A percentile compares a stretch with the other conserved stretches of the same genome.
These are phyloP conservation scores for Dendrolimus pini DNA, from an alignment of 2,888 invertebrate species.

Conservation along the genomic window DNA sequence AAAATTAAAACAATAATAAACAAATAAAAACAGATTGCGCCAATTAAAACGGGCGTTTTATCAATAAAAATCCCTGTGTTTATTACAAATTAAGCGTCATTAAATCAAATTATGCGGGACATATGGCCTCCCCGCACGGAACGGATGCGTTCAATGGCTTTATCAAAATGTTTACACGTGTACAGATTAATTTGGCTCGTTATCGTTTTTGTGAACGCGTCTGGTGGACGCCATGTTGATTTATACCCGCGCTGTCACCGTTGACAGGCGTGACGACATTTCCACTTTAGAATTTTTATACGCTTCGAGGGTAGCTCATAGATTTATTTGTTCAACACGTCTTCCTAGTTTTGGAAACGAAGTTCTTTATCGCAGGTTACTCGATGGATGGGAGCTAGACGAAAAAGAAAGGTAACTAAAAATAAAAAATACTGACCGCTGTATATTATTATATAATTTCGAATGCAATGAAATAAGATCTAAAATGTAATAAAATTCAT, in stretches of 20 bases:
- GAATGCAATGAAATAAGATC: too few relatives aligned
- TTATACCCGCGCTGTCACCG: slow-evolving; percentile 47
- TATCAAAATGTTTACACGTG: slow-evolving; percentile 69
- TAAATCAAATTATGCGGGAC: slow-evolving; percentile 39
- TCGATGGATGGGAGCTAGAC: too few relatives aligned
- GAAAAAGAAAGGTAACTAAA: too few relatives aligned
- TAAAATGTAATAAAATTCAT: too few relatives aligned
- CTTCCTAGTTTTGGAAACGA: too few relatives aligned
- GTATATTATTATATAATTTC: too few relatives aligned
- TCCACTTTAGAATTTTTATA: slow-evolving; percentile 8
- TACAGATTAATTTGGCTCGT: slow-evolving; percentile 56
- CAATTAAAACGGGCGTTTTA: slow-evolving; percentile 41
- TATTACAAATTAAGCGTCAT: slow-evolving; percentile 49
- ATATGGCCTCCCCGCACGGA: not conserved
- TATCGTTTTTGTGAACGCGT: slow-evolving; percentile 49
- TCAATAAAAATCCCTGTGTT: slow-evolving; percentile 47
- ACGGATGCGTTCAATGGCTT: slow-evolving; percentile 32
- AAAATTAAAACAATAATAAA: slow-evolving; percentile 11
- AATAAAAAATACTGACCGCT: too few relatives aligned
- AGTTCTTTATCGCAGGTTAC: too few relatives aligned
- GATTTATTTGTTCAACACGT: too few relatives aligned
- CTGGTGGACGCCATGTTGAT: slow-evolving; percentile 30
- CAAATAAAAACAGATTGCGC: slow-evolving; percentile 36
- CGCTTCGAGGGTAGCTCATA: not conserved
- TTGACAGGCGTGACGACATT: slow-evolving; percentile 20